Percentiles rank a stretch among this genome's conserved stretches.
These are phyloP conservation scores for Mystacides longicornis DNA, from an alignment of 2,888 invertebrate species.

Conservation along the genomic window DNA sequence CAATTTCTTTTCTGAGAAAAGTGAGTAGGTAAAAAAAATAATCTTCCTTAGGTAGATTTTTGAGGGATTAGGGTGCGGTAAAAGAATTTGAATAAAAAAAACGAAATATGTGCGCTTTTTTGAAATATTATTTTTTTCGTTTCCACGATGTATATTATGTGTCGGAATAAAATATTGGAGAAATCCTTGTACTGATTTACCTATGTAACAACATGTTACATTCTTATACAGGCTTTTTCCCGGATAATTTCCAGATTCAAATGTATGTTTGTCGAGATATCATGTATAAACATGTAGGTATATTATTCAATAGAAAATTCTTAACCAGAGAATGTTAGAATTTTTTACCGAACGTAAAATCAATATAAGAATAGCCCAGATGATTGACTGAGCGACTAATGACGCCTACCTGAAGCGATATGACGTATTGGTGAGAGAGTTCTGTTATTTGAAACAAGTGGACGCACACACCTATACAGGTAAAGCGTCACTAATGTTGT, in stretches of 20 bases:
- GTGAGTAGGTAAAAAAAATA: no score
- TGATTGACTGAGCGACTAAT: background rate
- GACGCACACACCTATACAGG: background rate
- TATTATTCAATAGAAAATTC: background rate
- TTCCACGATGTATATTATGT: background rate
- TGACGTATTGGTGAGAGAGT: no score
- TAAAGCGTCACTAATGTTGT: background rate
- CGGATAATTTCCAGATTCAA: no score
- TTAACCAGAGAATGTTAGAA: background rate
- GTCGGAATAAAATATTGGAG: background rate
- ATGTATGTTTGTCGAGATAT: no score
- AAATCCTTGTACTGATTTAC: no score
- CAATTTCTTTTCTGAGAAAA: no score
- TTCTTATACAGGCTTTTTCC: no score
- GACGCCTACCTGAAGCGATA: no score
- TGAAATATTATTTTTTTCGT: background rate
- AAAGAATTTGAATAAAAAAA: background rate
- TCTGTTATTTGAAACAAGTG: background rate
- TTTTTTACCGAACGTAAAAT: background rate
- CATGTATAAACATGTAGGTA: background rate
- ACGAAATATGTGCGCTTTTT: background rate
- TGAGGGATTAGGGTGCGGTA: background rate
- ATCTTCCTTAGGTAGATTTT: no score
- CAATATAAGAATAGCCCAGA: background rate
- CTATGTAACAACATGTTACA: no score